A percentile compares a stretch with the other conserved stretches of the same genome.
phyloP scores from a whole-genome alignment of 2,888 invertebrate species.

The Synanthedon myopaeformis region DNA sequence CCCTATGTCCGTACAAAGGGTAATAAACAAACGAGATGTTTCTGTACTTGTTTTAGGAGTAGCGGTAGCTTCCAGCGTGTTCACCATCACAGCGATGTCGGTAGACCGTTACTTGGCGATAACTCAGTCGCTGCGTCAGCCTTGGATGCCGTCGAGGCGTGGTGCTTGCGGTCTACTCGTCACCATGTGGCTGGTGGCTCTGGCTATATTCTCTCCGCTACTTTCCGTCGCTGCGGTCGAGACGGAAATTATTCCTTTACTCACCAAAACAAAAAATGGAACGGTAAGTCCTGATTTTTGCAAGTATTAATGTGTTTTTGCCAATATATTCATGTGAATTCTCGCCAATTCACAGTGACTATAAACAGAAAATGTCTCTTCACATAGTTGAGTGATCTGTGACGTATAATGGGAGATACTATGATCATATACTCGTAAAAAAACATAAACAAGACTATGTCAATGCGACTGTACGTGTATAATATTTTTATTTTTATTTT shows the following conservation, averaged over 20 bases:
- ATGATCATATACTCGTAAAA: too few species aligned
- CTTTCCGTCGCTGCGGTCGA: conserved; percentile 64
- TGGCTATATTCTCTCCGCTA: conserved; percentile 76
- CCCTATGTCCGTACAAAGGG: too few species aligned
- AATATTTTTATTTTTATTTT: too few species aligned
- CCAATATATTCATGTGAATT: too few species aligned
- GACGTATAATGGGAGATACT: too few species aligned
- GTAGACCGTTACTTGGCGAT: conserved; percentile 82
- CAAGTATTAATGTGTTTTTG: conserved; percentile 3
- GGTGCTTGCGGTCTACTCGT: conserved; percentile 75
- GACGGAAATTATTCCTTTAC: conserved; percentile 42
- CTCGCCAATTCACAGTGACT: too few species aligned
- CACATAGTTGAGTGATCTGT: too few species aligned
- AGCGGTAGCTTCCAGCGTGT: conserved; percentile 83
- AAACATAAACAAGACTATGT: too few species aligned
- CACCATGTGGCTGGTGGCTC: conserved; percentile 74
- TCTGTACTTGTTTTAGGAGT: conserved; percentile 61
- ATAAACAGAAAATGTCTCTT: too few species aligned
- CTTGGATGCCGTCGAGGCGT: conserved; percentile 76
- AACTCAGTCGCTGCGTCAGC: conserved; percentile 78
- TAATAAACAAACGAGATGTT: too few species aligned
- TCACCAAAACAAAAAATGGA: conserved; percentile 39
- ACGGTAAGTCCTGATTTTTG: conserved; percentile 31
- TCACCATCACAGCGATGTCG: conserved; percentile 84
- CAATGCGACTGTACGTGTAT: too few species aligned